These are phyloP conservation scores for Eupelmus urozonus DNA, from an alignment of 2,888 invertebrate genomes.

Conservation along the genomic window DNA sequence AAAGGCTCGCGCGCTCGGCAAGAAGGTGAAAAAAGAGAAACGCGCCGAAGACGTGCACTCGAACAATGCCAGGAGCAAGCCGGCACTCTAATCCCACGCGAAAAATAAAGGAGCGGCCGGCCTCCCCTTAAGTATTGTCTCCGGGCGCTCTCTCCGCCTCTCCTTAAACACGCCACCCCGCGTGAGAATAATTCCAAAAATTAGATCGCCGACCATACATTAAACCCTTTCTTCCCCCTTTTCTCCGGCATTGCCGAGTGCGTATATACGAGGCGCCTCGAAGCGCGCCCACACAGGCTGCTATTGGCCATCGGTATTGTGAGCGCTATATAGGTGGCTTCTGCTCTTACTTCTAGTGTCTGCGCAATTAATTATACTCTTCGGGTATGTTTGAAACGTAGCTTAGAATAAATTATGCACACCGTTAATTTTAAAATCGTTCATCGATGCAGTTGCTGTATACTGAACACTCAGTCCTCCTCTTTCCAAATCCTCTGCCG, in stretches of 20 bases:
- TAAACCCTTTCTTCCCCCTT: conserved; percentile 35
- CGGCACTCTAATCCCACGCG: conserved; percentile 59
- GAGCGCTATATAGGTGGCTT: too few species aligned
- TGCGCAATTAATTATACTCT: too few species aligned
- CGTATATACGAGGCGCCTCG: background rate
- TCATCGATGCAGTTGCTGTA: too few species aligned
- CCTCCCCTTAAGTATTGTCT: conserved; percentile 57
- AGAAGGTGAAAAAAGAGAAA: conserved; percentile 22
- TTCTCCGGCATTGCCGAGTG: conserved; percentile 2
- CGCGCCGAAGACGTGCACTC: conserved; percentile 58
- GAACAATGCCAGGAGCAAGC: conserved; percentile 60
- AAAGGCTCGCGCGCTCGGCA: background rate
- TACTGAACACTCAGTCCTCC: too few species aligned
- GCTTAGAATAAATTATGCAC: too few species aligned
- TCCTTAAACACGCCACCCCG: too few species aligned
- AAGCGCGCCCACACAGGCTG: conserved; percentile 39
- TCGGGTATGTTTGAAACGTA: too few species aligned
- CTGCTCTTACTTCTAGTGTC: too few species aligned
- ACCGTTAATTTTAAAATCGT: too few species aligned
- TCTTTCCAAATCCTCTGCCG: too few species aligned
- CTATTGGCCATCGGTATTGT: background rate
- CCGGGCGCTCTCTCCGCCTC: conserved; percentile 3
- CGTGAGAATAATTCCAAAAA: conserved; percentile 61
- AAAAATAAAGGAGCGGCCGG: conserved; percentile 54
- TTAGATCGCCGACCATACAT: conserved; percentile 59